Conservation (phyloP, 2,113 vertebrate genomes). For the Labeo rohita region DNA sequence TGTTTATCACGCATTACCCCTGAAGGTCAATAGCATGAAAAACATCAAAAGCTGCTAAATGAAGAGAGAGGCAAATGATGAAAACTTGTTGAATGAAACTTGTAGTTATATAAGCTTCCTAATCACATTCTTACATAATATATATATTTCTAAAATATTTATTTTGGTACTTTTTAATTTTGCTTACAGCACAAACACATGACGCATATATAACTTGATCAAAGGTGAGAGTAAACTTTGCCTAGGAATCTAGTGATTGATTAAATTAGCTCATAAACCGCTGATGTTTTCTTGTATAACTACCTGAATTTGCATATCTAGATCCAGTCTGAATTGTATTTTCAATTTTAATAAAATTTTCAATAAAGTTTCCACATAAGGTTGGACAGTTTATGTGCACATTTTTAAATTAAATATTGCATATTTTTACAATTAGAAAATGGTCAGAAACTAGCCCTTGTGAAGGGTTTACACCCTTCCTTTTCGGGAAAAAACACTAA, state of each 20-base stretch:
- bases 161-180: neutral
- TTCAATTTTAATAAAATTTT: no score
- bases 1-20: conserved; percentile 42
- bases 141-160: neutral
- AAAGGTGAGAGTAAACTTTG: neutral
- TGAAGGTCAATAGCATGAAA: neutral
- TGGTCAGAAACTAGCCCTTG: neutral
- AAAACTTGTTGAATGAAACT: conserved; percentile 5
- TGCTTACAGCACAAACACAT: neutral
- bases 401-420: no score
- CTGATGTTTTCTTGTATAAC: neutral
- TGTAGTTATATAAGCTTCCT: neutral
- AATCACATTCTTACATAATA: neutral
- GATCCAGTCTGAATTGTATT: no score
- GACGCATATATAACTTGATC: neutral
- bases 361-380: no score
- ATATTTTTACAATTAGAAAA: neutral
- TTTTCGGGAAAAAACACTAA: neutral
- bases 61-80: neutral
- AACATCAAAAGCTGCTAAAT: neutral
- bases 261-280: neutral
- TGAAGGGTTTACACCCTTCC: neutral
- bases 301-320: neutral
- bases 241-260: neutral
- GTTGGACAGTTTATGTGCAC: no score